Conservation (phyloP, 2,113 vertebrate species). For the Sterna hirundo region DNA sequence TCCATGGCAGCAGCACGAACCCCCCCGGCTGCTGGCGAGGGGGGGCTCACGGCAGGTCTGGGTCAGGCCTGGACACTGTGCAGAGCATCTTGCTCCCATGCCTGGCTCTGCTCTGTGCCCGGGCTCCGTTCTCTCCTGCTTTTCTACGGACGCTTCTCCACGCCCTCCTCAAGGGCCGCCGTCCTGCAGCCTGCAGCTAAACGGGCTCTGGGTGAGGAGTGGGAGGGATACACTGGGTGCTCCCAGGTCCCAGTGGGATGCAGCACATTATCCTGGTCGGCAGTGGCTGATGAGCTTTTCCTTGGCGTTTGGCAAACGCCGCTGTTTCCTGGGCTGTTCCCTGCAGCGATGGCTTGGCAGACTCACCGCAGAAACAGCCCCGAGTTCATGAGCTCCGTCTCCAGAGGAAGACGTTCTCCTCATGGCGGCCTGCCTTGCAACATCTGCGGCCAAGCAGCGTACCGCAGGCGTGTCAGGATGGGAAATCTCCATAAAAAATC, state of each 20-base stretch:
- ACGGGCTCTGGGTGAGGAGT: not conserved
- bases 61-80: not conserved
- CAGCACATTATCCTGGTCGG: accelerated
- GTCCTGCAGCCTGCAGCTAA: not conserved
- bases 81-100: accelerated
- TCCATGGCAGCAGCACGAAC: accelerated
- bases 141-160: not conserved
- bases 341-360: not conserved
- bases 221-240: not conserved
- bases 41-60: not conserved
- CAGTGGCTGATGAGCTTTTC: not conserved
- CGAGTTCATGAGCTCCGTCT: not conserved
- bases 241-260: not conserved
- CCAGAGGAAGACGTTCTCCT: not conserved
- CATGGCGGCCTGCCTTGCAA: accelerated
- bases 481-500: conserved; percentile 1
- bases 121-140: not conserved
- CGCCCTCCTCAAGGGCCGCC: not conserved
- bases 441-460: not conserved
- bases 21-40: accelerated
- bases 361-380: not conserved
- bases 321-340: not conserved
- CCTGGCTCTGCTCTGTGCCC: not conserved
- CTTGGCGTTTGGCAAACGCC: accelerated
- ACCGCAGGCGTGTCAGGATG: not conserved